phyloP scores from a whole-genome alignment of 2,888 invertebrate genomes.

The Drosophila anomelani region DNA sequence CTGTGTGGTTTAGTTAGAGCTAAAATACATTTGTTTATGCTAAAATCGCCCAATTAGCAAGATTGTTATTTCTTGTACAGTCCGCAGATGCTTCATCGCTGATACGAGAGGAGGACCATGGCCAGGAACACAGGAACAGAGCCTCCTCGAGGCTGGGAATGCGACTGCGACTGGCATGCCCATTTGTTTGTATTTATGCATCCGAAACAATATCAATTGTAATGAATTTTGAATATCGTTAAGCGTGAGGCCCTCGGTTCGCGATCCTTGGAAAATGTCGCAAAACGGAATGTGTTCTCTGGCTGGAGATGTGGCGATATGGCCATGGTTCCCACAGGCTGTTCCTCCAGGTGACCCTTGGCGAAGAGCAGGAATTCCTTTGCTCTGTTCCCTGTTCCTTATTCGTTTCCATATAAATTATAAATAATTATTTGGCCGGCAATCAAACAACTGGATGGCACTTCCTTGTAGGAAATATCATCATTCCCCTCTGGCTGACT shows the following conservation, averaged over 20 bases:
- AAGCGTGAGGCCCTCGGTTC: slow-evolving; percentile 65
- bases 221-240: slow-evolving; percentile 84
- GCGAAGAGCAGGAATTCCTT: slow-evolving; percentile 44
- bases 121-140: slow-evolving; percentile 3
- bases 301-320: slow-evolving; percentile 80
- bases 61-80: slow-evolving; percentile 85
- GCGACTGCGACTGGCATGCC: slow-evolving; percentile 55
- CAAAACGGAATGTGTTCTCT: slow-evolving; percentile 76
- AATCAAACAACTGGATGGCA: slow-evolving; percentile 57
- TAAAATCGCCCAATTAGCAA: slow-evolving; percentile 85
- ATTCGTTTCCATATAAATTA: slow-evolving; percentile 55
- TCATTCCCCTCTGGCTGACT: slow-evolving; percentile 20
- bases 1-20: slow-evolving; percentile 70
- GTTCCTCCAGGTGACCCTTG: slow-evolving; percentile 23
- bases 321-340: slow-evolving; percentile 81
- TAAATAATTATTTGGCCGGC: slow-evolving; percentile 72
- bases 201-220: slow-evolving; percentile 84
- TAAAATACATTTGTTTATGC: slow-evolving; percentile 85
- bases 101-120: slow-evolving; percentile 58
- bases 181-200: slow-evolving; percentile 82
- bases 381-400: slow-evolving; percentile 8
- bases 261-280: slow-evolving; percentile 66
- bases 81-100: slow-evolving; percentile 76
- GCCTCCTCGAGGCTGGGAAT: slow-evolving; percentile 22
- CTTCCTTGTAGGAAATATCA: slow-evolving; percentile 61